phyloP scores from a whole-genome alignment of 2,888 invertebrate species.

The Rhogogaster chlorosoma region DNA sequence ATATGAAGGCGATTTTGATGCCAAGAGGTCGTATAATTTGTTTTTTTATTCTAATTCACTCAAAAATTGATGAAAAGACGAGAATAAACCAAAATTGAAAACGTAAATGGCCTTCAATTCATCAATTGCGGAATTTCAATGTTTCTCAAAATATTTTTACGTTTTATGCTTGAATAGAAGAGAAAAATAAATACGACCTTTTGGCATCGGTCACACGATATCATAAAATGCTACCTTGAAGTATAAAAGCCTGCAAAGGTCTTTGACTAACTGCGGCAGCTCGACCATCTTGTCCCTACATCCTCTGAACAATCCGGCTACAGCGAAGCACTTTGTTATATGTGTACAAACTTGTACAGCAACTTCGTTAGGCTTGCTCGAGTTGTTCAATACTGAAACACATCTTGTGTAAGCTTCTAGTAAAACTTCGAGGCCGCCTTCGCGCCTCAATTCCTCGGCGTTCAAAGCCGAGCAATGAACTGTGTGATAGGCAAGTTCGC shows the following conservation, averaged over 20 bases:
- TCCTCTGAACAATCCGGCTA: constrained; percentile 95
- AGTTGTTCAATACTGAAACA: constrained; percentile 91
- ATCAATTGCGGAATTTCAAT: too few species aligned
- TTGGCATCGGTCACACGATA: too few species aligned
- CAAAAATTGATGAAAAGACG: too few species aligned
- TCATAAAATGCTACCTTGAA: constrained; percentile 83
- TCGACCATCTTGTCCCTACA: constrained; percentile 94
- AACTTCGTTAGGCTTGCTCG: constrained; percentile 88
- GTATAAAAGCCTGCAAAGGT: constrained; percentile 91
- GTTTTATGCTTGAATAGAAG: too few species aligned
- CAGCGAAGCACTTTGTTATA: constrained; percentile 95
- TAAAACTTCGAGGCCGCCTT: constrained; percentile 94
- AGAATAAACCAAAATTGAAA: too few species aligned
- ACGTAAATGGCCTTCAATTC: too few species aligned
- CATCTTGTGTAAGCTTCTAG: constrained; percentile 96
- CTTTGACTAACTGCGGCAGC: constrained; percentile 92
- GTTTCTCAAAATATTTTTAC: too few species aligned
- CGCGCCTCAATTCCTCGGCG: constrained; percentile 97
- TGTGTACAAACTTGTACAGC: constrained; percentile 95
- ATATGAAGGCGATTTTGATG: too few species aligned
- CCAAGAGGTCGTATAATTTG: too few species aligned
- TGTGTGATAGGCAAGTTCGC: constrained; percentile 97
- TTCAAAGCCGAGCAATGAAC: constrained; percentile 97
- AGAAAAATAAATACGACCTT: too few species aligned
- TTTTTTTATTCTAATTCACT: too few species aligned